Evolutionary conservation across 2,797 vertebrate species (phyloP), one percentile per base, ranked within the genome.

Genomic region (Sibirionetta formosa): DNA sequence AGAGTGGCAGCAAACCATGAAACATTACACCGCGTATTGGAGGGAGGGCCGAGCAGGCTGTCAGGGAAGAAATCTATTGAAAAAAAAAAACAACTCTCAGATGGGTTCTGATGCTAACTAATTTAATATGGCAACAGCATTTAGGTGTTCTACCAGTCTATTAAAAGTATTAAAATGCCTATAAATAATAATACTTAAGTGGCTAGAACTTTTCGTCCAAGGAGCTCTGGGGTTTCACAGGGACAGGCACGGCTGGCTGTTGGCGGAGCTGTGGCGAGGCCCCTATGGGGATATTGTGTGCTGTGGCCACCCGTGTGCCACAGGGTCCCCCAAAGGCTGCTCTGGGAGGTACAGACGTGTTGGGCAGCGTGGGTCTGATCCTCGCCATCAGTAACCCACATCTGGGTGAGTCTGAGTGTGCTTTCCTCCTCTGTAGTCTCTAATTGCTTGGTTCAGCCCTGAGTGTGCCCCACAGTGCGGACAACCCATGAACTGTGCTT

Each of bases 1-100:
- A 86, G 84, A 78, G 72, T 72, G 78, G 90, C 88, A 54, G 88
- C 83, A 87, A 94, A 91, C 33, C 81, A 79, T 77, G 91, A 94
- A 95, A 73, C 82, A 81, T 94, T 92, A 54, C 54, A 38, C 31
- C 3, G 42, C 86, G 88, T 69, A 4, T 5, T 80, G 88, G 83
- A 91, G 82, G 48, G 84, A 71, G 93, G 88, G 77, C 81, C 7
- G 31, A 83, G 81, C 71, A 65, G 73, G 75, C 86, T 94, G 95
- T 89, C 72, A 65, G 88, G 82, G 73, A 90, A 69, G 77, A 54
- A 92, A 89, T 92, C 93, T 85, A 51, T 93, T 58, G 90, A 31
- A 90, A 83, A 80, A 83, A 80, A 50, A 50, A 76, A 27, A 15
- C 29, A 5, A 24, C 4, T 19, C n/a, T 71, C 65, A 71, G 80